A percentile compares a stretch with the other conserved stretches of the same genome.
Evolutionary conservation across 2,888 invertebrate species (phyloP).

Genomic region (Leptothorax acervorum): DNA sequence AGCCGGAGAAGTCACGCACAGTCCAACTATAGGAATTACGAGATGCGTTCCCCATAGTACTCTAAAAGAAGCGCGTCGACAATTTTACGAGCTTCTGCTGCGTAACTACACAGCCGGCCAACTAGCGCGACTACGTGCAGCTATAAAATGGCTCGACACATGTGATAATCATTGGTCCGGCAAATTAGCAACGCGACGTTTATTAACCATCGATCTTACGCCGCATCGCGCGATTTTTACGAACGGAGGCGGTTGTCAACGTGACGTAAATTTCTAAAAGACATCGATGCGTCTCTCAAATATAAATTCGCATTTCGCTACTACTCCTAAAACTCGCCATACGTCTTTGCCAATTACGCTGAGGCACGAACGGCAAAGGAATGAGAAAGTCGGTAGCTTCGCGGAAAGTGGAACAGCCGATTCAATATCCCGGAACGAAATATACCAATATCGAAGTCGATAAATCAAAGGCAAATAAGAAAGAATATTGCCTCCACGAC

Average conservation of each 20-base stretch:
- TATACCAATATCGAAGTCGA: not conserved
- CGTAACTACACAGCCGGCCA: conserved; percentile 54
- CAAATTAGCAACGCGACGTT: conserved; percentile 71
- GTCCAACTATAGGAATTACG: not conserved
- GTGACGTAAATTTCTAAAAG: not conserved
- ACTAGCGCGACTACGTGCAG: conserved; percentile 14
- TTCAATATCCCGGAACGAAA: conserved; percentile 7
- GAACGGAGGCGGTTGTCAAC: not conserved
- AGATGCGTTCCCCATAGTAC: conserved; percentile 1
- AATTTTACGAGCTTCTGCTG: conserved; percentile 59
- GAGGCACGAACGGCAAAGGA: not conserved
- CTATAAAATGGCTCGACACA: conserved; percentile 65
- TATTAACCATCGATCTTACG: conserved; percentile 66
- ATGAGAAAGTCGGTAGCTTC: not conserved
- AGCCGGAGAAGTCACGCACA: not conserved
- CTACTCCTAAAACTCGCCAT: not conserved
- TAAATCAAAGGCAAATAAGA: conserved; percentile 11
- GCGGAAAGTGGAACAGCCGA: conserved; percentile 32
- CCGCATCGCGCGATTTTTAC: not conserved
- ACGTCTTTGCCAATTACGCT: not conserved
- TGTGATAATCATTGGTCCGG: conserved; percentile 65
- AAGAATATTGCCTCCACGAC: not conserved
- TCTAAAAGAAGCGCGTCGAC: conserved; percentile 38
- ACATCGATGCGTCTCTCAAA: not conserved
- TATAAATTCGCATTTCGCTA: not conserved